Conservation (phyloP, 1,140 invertebrate genomes). For the Campoletis sonorensis region DNA sequence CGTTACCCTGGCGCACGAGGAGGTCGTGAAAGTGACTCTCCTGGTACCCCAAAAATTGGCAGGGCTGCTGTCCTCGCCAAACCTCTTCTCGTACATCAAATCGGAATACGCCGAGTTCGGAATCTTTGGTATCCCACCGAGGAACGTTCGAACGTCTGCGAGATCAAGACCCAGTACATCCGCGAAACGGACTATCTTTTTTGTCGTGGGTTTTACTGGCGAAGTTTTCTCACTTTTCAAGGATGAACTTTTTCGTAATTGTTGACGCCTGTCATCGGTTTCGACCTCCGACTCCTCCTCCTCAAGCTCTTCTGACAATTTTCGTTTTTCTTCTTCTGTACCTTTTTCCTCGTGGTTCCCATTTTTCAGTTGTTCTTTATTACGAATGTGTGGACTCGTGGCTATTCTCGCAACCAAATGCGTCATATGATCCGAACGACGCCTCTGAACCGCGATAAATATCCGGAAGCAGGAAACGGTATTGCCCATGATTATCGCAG, state of each 20-base stretch:
- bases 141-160: conserved; percentile 91
- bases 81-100: conserved; percentile 78
- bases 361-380: conserved; percentile 36
- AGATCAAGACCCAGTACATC: conserved; percentile 95
- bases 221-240: conserved; percentile 94
- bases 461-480: conserved; percentile 75
- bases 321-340: conserved; percentile 49
- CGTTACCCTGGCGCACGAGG: conserved; percentile 7
- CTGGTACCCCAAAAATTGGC: conserved; percentile 54
- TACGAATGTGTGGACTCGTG: background rate
- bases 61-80: conserved; percentile 67
- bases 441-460: conserved; percentile 79
- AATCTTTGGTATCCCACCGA: conserved; percentile 92
- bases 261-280: conserved; percentile 76
- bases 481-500: conserved; percentile 33
- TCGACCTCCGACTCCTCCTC: conserved; percentile 62
- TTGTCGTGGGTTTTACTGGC: conserved; percentile 90
- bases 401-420: conserved; percentile 23
- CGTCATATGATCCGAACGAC: conserved; percentile 33
- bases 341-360: conserved; percentile 43
- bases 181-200: conserved; percentile 97
- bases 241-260: conserved; percentile 88
- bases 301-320: no score
- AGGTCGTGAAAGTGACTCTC: conserved; percentile 32
- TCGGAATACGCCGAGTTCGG: conserved; percentile 91